Base-by-base conservation (phyloP, 2,888 invertebrate species). In the Emesis russula region DNA sequence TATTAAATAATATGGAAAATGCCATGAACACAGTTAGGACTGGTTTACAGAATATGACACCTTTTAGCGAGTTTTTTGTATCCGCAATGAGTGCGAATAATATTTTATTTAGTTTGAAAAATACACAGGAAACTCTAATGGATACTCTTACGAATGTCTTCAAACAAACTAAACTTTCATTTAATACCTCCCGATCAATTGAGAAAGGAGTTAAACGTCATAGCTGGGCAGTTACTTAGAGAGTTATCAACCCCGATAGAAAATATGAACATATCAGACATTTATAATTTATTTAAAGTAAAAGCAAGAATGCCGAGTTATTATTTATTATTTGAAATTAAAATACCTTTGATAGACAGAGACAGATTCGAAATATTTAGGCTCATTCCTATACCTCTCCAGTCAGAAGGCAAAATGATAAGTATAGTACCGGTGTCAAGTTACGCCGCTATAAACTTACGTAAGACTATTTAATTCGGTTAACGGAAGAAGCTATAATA, bases 251-350 rank as follows among this genome's bases (percentile, higher is more conserved):
- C 38, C 7, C 78, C 68, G 3, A 25, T 68, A 13, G 78, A 78
- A 68, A 68, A 78, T 68, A 78, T 78, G 68, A 15, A 78, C 44
- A 11, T 78, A 44, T 66, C 78, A 15, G n/a, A 63, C 6, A 78
- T 78, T 9, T 78, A 78, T 31, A 78, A 78, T 68, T 5, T 78
- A 25, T 68, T 78, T 5, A 66, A 44, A 68, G 41, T 78, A 11
- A 78, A 68, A 13, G 15, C 44, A 9, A 78, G 78, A 78, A 68
- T 78, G 68, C 13, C 25, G 15, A 15, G 6, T 68, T 66, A 78
- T 44, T 78, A 78, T 18, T 41, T 78, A 31, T 78, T 25, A 25
- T 25, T 25, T 25, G 25, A 25, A 25, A 25, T 25, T 25, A 25
- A 25, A 25, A 25, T 25, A 25, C 25, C 25, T 25, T 25, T 25